A percentile compares a stretch with the other conserved stretches of the same genome.
These are phyloP conservation scores for Cavia aperea DNA, from an alignment of 2,113 vertebrate species.

Conservation along the genomic window DNA sequence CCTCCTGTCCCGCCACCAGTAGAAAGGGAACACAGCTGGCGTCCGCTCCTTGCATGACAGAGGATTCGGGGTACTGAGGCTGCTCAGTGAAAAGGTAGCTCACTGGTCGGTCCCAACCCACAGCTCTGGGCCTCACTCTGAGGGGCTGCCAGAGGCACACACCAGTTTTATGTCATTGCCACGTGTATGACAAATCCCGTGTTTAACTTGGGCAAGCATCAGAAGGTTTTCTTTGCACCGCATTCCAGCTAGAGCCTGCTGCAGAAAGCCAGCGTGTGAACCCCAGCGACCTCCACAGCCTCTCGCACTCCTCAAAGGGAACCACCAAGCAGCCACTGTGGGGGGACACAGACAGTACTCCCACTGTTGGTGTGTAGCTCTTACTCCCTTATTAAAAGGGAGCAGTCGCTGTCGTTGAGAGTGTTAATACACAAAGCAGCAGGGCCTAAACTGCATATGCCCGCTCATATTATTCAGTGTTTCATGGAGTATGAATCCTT, in stretches of 20 bases:
- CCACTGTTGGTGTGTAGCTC: not conserved
- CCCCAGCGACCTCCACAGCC: not conserved
- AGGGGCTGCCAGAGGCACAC: not conserved
- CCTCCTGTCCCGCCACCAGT: not conserved
- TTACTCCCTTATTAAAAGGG: not conserved
- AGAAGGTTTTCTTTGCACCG: not conserved
- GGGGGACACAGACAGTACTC: not conserved
- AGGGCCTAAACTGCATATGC: not conserved
- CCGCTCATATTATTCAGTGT: not conserved
- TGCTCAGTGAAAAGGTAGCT: not conserved
- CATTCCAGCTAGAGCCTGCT: not conserved
- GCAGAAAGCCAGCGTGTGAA: not conserved
- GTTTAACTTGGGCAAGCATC: conserved; percentile 48
- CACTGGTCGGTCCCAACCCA: accelerated
- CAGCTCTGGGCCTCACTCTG: not conserved
- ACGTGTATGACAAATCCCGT: conserved; percentile 23
- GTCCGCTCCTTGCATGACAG: not conserved
- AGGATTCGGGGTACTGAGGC: conserved; percentile 2
- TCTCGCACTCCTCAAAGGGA: not conserved
- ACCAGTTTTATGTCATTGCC: conserved; percentile 40
- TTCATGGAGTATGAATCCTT: not conserved
- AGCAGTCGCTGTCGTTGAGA: not conserved
- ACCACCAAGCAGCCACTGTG: not conserved
- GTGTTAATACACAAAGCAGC: not conserved
- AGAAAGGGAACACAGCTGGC: conserved; percentile 39